Percentiles rank a stretch among this genome's conserved stretches.
Evolutionary conservation across 2,888 invertebrate genomes (phyloP).

Genomic region (Coelinius sp.): DNA sequence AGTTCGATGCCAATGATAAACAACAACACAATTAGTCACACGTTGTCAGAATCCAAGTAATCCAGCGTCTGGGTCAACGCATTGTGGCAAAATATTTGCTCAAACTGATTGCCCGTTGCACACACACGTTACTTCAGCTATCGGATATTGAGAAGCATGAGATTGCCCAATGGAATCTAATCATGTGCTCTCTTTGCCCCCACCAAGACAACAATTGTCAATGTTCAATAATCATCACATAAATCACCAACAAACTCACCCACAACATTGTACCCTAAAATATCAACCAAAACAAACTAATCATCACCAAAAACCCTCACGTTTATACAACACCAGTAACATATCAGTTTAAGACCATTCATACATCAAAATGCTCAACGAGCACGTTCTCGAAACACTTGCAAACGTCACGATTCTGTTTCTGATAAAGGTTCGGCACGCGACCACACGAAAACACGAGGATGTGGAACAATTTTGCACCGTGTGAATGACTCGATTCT

Average conservation of each 20-base stretch:
- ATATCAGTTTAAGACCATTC: neutral
- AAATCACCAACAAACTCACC: neutral
- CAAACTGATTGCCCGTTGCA: neutral
- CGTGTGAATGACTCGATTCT: slow-evolving; percentile 16
- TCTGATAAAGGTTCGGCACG: slow-evolving; percentile 18
- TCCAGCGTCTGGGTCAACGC: slow-evolving; percentile 8
- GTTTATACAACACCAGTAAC: neutral
- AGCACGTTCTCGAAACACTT: slow-evolving; percentile 22
- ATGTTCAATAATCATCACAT: neutral
- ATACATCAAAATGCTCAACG: slow-evolving; percentile 20
- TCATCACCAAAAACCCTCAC: slow-evolving; percentile 4
- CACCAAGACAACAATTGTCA: slow-evolving; percentile 1
- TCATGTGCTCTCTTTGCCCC: neutral
- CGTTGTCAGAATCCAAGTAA: neutral
- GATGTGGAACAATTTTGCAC: slow-evolving; percentile 5
- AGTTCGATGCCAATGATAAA: too few species aligned
- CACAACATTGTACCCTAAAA: neutral
- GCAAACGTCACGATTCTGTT: slow-evolving; percentile 16
- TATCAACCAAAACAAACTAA: neutral
- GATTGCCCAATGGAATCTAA: neutral
- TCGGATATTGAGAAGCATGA: neutral
- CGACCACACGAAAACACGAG: slow-evolving; percentile 10
- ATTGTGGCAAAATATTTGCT: neutral
- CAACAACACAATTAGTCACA: neutral
- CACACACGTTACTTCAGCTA: neutral